These are phyloP conservation scores for Fukomys damarensis DNA, from an alignment of 2,113 vertebrate genomes.

Conservation along the genomic window DNA sequence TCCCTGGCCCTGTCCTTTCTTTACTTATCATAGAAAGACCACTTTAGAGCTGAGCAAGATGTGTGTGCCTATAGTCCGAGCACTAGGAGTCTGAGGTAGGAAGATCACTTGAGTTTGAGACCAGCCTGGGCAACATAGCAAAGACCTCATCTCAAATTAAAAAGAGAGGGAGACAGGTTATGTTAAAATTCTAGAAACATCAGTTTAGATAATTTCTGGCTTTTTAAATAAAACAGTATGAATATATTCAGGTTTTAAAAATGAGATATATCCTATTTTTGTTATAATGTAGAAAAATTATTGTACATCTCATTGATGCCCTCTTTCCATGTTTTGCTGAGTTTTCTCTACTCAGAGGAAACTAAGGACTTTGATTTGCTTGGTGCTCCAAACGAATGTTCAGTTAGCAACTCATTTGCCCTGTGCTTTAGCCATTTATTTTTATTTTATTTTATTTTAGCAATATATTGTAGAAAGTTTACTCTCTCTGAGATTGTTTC, in stretches of 20 bases:
- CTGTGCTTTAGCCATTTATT: neutral
- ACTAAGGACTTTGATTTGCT: neutral
- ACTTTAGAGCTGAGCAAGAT: neutral
- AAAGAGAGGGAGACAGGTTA: neutral
- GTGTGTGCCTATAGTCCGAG: neutral
- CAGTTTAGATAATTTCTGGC: neutral
- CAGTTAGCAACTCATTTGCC: neutral
- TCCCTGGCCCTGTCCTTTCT: too few relatives aligned
- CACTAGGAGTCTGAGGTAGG: neutral
- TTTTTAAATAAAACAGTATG: neutral
- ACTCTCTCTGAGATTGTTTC: neutral
- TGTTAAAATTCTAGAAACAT: neutral
- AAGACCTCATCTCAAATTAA: neutral
- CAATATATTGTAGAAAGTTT: neutral
- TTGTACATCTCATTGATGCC: neutral
- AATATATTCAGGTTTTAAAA: neutral
- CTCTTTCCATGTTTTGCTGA: neutral
- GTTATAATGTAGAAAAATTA: neutral
- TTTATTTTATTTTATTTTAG: neutral
- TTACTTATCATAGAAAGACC: slow-evolving; percentile 19
- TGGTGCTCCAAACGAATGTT: slow-evolving; percentile 33
- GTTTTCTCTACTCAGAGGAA: slow-evolving; percentile 30
- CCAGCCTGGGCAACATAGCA: neutral
- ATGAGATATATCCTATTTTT: neutral
- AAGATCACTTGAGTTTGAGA: neutral